phyloP scores from a whole-genome alignment of 2,888 invertebrate species.

The Isoperla grammatica region DNA sequence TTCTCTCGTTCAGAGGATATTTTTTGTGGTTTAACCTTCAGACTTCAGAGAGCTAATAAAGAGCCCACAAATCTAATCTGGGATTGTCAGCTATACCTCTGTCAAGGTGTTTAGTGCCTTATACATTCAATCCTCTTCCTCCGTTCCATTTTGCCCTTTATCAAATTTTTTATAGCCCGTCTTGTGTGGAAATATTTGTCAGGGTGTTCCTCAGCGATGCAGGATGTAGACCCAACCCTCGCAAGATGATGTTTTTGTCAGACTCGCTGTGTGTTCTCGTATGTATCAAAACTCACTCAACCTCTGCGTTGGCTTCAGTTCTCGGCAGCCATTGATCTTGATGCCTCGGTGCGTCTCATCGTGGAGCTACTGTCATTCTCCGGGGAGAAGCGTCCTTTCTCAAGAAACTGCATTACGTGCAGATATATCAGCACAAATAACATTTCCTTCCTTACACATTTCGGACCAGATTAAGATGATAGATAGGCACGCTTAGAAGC shows the following conservation, averaged over 20 bases:
- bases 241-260: background rate
- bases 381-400: no score
- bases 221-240: background rate
- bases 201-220: background rate
- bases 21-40: no score
- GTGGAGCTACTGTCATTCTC: background rate
- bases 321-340: constrained; percentile 14
- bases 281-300: constrained; percentile 12
- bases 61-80: constrained; percentile 1
- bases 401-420: no score
- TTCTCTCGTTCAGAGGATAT: no score
- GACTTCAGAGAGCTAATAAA: background rate
- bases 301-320: background rate
- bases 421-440: no score
- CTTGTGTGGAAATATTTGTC: background rate
- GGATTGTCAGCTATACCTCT: constrained; percentile 5
- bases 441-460: no score
- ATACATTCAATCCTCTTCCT: constrained; percentile 5
- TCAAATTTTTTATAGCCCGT: constrained; percentile 4
- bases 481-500: no score
- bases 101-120: constrained; percentile 14
- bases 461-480: no score
- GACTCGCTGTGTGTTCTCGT: constrained; percentile 4
- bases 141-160: constrained; percentile 9
- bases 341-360: background rate